Conservation (phyloP, 2,113 vertebrate genomes). For the western clawed frog (Xenopus tropicalis) region DNA sequence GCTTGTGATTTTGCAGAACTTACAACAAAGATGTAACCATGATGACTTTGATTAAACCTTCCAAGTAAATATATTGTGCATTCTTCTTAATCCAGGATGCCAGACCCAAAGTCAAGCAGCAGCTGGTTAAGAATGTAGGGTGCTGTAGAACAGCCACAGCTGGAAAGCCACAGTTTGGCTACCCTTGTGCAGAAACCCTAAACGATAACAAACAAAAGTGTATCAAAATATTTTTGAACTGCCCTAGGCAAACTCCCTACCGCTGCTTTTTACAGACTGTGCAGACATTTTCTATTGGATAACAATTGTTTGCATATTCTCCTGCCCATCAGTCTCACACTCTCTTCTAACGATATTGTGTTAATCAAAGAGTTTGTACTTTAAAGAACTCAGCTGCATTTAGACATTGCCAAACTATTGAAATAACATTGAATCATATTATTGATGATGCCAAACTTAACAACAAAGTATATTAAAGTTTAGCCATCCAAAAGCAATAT, state of each 20-base stretch:
- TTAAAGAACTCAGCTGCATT: slow-evolving; percentile 27
- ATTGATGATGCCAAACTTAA: slow-evolving; percentile 15
- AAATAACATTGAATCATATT: slow-evolving; percentile 30
- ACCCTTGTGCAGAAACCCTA: neutral
- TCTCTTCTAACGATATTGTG: slow-evolving; percentile 1
- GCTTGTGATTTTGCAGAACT: neutral
- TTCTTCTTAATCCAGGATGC: neutral
- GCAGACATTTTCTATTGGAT: neutral
- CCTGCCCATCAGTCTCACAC: neutral
- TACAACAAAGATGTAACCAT: neutral
- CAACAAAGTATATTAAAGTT: neutral
- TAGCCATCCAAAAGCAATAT: neutral
- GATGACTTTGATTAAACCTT: neutral
- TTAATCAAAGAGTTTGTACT: slow-evolving; percentile 12
- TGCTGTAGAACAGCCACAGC: neutral
- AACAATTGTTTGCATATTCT: neutral
- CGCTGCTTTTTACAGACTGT: neutral
- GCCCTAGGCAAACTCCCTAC: neutral
- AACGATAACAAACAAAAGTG: neutral
- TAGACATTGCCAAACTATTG: slow-evolving; percentile 31
- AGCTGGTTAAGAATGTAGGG: neutral
- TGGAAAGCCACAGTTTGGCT: neutral
- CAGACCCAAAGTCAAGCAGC: neutral
- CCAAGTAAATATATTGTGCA: neutral
- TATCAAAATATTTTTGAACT: neutral